A percentile compares a stretch with the other conserved stretches of the same genome.
phyloP scores from a whole-genome alignment of 2,113 vertebrate species.

The Phoxinus phoxinus region DNA sequence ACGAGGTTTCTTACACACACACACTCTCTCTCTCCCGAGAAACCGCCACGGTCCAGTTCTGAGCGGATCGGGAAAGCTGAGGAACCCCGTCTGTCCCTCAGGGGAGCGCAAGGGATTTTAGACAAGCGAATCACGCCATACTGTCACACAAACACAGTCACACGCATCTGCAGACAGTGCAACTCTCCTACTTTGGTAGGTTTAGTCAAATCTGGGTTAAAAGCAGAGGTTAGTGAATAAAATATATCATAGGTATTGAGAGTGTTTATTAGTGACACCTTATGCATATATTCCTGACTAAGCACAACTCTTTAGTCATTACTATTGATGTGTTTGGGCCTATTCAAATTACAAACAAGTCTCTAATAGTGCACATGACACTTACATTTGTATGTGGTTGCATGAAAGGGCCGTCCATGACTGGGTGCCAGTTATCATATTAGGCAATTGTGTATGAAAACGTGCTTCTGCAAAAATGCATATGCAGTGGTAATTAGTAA shows the following conservation, averaged over 20 bases:
- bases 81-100: constrained; percentile 27
- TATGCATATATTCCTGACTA: not conserved
- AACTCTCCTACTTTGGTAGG: not conserved
- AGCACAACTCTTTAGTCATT: not conserved
- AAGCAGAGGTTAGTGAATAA: not conserved
- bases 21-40: constrained; percentile 40
- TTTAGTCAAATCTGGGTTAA: not conserved
- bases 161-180: not conserved
- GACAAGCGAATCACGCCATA: constrained; percentile 5
- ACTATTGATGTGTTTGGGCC: not conserved
- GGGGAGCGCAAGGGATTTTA: constrained; percentile 33
- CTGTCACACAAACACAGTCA: not conserved
- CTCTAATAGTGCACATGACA: not conserved
- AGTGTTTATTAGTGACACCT: not conserved
- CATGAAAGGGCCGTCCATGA: not conserved
- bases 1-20: constrained; percentile 42
- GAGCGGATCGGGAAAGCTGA: constrained; percentile 57
- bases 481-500: not conserved
- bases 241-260: not conserved
- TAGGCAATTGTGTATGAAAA: not conserved
- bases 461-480: not conserved
- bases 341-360: not conserved
- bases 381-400: not conserved
- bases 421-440: not conserved
- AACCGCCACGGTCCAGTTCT: constrained; percentile 66